Evolutionary conservation across 2,113 vertebrate species (phyloP).

Genomic region (Hypocryptadius cinnamomeus): DNA sequence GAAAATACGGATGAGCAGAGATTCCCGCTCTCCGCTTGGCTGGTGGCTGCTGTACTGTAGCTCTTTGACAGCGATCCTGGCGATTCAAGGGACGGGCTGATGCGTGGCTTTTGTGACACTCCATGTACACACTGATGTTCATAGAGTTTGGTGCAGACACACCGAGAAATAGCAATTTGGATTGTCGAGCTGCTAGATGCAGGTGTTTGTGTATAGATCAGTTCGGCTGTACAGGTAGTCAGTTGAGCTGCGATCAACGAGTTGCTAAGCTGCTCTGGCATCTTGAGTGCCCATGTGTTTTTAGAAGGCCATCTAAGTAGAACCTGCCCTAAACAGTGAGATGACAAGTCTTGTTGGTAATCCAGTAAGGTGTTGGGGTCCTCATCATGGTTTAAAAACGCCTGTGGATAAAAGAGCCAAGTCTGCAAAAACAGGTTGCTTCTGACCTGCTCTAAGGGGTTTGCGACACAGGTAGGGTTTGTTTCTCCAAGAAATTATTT

Average conservation of each 20-base stretch:
- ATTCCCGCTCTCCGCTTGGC: background rate
- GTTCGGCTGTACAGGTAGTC: background rate
- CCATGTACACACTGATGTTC: accelerated
- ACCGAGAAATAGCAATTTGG: background rate
- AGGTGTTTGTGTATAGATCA: background rate
- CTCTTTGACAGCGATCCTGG: background rate
- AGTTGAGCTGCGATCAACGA: background rate
- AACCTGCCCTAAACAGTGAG: background rate
- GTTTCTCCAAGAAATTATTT: background rate
- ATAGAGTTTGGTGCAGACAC: background rate
- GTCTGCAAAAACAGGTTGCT: background rate
- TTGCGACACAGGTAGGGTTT: background rate
- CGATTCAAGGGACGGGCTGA: background rate
- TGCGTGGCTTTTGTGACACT: background rate
- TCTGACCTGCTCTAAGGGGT: background rate
- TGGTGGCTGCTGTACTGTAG: background rate
- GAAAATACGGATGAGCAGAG: background rate
- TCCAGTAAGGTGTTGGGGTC: background rate
- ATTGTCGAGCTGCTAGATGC: background rate
- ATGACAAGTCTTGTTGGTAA: background rate
- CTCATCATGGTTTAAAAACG: background rate
- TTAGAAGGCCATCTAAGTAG: background rate
- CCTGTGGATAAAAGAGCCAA: background rate
- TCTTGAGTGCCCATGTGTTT: background rate
- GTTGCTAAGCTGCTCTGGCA: background rate